Base-by-base conservation (phyloP, 2,888 invertebrate genomes). In the Ophioninae sp. region DNA sequence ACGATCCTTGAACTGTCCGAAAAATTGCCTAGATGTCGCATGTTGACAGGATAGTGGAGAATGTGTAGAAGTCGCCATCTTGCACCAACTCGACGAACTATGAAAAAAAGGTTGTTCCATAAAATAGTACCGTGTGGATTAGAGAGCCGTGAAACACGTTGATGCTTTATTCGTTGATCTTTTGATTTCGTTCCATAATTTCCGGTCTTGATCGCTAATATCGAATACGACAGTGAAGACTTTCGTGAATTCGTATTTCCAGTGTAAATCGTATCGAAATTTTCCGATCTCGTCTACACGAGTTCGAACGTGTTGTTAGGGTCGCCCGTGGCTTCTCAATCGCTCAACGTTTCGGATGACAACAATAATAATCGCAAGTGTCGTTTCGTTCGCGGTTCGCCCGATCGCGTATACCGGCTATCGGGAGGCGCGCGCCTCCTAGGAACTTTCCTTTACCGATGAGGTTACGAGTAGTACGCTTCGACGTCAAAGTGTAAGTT, bases 391-490 rank as follows among this genome's bases (percentile, higher is more conserved):
- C 50, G 50, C 17, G 50, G 50, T 50, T 6, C 50, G 50, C 50
- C 50, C 17, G 17, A 17, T 50, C 17, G 50, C 8, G 10, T 44
- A 44, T 44, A 44, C n/a, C 6, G 7, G 59, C 59, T 59, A 59
- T 50, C 50, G 50, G 13, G 50, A 17, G 59, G 21, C 10, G 59
- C 59, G 59, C 23, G 23, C 17, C 23, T 50, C 44, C 17, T 20
- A 50, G 17, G 50, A 68, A 68, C 68, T 68, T 68, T 68, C 68
- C 50, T 50, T 68, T 23, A 50, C 21, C 68, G 68, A 17, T 50
- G 50, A 21, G 21, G 39, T 44, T 10, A 20, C 21, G 68, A 68
- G 41, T 44, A 21, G 50, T 17, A 8, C 67, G 30, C 44, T 67
- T 68, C 67, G 68, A 10, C 44, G n/a, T 21, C 10, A 39, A 21